A percentile compares a stretch with the other conserved stretches of the same genome.
These are phyloP conservation scores for Melanotaenia boesemani DNA, from an alignment of 2,797 vertebrate species.

Conservation along the genomic window DNA sequence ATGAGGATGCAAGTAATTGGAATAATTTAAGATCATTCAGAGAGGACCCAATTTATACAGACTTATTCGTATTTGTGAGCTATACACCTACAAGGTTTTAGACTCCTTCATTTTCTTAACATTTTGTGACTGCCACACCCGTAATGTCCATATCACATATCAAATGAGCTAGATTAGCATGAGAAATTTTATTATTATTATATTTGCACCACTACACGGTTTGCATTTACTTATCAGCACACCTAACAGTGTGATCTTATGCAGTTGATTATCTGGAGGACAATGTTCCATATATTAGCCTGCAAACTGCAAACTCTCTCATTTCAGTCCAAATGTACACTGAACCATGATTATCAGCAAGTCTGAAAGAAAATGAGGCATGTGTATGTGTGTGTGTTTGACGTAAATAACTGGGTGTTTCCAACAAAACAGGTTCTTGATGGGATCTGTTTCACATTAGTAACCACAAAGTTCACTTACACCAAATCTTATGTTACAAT, in stretches of 20 bases:
- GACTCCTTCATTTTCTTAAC: conserved; percentile 2
- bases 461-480: conserved; percentile 10
- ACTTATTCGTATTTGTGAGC: neutral
- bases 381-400: conserved; percentile 34
- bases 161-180: conserved; percentile 22
- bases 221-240: conserved; percentile 20
- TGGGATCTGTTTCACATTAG: conserved; percentile 22
- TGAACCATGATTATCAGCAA: neutral
- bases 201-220: neutral
- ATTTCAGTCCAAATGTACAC: conserved; percentile 2
- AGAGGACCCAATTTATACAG: neutral
- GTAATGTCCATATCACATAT: conserved; percentile 26
- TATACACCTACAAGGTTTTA: neutral
- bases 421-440: conserved; percentile 56
- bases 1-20: neutral
- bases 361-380: conserved; percentile 21
- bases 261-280: conserved; percentile 10
- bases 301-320: neutral
- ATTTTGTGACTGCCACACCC: conserved; percentile 19
- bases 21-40: conserved; percentile 1
- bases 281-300: neutral
- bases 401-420: conserved; percentile 56
- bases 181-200: conserved; percentile 11
- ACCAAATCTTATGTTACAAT: conserved; percentile 12
- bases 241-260: neutral